These are phyloP conservation scores for Rhagophthalmus giganteus DNA, from an alignment of 2,888 invertebrate genomes.

Conservation along the genomic window DNA sequence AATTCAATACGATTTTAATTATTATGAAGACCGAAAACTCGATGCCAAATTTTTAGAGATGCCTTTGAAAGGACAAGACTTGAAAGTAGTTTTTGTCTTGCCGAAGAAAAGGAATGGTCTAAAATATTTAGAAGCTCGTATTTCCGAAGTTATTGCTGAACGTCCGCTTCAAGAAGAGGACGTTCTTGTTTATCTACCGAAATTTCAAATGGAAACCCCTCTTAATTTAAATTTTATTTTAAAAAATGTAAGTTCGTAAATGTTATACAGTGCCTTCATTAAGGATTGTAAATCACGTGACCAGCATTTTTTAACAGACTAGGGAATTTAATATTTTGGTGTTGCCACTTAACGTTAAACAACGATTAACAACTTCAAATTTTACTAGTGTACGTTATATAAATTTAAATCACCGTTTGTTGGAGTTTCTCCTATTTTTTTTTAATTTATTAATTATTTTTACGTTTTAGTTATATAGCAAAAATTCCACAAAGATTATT, in stretches of 20 bases:
- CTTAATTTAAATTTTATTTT: conserved; percentile 61
- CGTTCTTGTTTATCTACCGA: conserved; percentile 34
- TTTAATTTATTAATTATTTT: too few relatives aligned
- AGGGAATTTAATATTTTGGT: too few relatives aligned
- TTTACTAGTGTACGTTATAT: too few relatives aligned
- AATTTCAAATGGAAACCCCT: conserved; percentile 34
- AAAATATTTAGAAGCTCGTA: conserved; percentile 18
- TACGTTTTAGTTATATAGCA: too few relatives aligned
- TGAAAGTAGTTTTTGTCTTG: conserved; percentile 35
- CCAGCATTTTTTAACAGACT: too few relatives aligned
- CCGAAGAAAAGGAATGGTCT: conserved; percentile 33
- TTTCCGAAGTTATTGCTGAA: conserved; percentile 22
- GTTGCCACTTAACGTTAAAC: too few relatives aligned
- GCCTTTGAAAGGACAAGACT: conserved; percentile 36
- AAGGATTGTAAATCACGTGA: too few relatives aligned
- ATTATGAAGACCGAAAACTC: conserved; percentile 41
- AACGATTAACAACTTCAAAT: too few relatives aligned
- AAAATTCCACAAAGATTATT: too few relatives aligned
- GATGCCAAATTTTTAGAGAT: conserved; percentile 46
- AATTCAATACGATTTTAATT: conserved; percentile 38
- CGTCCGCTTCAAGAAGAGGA: conserved; percentile 12
- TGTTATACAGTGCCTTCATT: too few relatives aligned
- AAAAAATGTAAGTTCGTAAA: conserved; percentile 62
- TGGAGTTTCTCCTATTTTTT: too few relatives aligned
- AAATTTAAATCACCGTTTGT: too few relatives aligned